Evolutionary conservation across 2,888 invertebrate species (phyloP).

Genomic region (Rhodophaea formosa): DNA sequence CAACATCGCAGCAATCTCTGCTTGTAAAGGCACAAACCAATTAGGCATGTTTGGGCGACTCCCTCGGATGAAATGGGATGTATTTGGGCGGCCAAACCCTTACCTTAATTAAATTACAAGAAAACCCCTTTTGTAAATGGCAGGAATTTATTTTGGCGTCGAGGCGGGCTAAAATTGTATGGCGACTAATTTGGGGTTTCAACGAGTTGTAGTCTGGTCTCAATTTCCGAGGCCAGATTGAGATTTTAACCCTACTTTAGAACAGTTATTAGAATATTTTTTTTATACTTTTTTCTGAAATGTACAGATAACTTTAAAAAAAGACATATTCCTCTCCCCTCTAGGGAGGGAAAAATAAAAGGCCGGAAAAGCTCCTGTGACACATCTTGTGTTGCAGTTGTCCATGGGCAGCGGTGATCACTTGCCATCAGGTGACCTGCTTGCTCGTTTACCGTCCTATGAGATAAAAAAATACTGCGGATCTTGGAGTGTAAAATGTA

Average conservation of each 20-base stretch:
- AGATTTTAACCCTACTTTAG: neutral
- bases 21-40: constrained; percentile 28
- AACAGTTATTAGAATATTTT: too few relatives aligned
- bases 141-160: constrained; percentile 33
- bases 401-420: too few relatives aligned
- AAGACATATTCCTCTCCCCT: too few relatives aligned
- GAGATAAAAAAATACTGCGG: too few relatives aligned
- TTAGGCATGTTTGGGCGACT: constrained; percentile 34
- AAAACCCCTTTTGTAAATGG: constrained; percentile 37
- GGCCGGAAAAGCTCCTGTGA: too few relatives aligned
- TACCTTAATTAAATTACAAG: constrained; percentile 41
- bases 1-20: constrained; percentile 16
- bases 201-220: neutral
- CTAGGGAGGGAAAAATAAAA: too few relatives aligned
- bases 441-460: too few relatives aligned
- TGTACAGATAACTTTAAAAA: too few relatives aligned
- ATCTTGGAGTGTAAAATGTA: too few relatives aligned
- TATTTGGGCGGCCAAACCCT: constrained; percentile 22
- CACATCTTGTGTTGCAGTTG: too few relatives aligned
- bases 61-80: constrained; percentile 30
- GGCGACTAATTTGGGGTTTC: constrained; percentile 21
- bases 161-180: constrained; percentile 20
- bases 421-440: too few relatives aligned
- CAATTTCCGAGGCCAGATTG: neutral
- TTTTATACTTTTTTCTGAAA: neutral